Base-by-base conservation (phyloP, 2,797 vertebrate genomes). In the Rhabdomys pumilio region DNA sequence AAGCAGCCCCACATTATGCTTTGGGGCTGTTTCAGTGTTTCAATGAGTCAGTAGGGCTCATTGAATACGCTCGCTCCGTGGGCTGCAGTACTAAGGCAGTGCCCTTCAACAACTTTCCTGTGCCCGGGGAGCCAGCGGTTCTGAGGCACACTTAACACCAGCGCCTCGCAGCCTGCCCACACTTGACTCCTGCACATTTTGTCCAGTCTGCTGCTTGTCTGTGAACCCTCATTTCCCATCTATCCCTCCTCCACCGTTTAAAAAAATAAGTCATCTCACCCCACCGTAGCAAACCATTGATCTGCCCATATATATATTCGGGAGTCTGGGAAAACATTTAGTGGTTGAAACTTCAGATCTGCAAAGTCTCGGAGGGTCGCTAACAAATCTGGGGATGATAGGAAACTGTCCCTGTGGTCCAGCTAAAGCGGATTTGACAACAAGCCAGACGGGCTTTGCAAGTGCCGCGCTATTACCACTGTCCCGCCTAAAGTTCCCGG, bases 31-130 rank as follows among this genome's bases (percentile, higher is more conserved):
- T 38, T 38, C 38, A 38, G 2, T 38, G 38, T 38, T 38, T 38
- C 38, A 38, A 38, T 38, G 24, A 91, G 26, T 31, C 63, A 31
- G 53, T 0, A 17, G 72, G 72, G 22, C 24, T 20, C 3, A 11
- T 44, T 44, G 73, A 63, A 24, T 3, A 22, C n/a, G 1, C 63
- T 61, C n/a, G 1, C 63, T 61, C 73, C 55, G 22, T 1, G 9
- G 87, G 44, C 26, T 57, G 41, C 4, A 8, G 31, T n/a, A 31
- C 67, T 19, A 9, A 75, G 65, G 3, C 2, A 5, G 34, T 14
- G 5, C 8, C 9, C 29, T 77, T 59, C 10, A 3, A 50, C 6
- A 6, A 1, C 26, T 3, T 55, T 80, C 3, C 14, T 1, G 15
- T 82, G 2, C 34, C 13, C 14, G 0, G 38, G n/a, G 22, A 3